Evolutionary conservation across 2,888 invertebrate genomes (phyloP).

Genomic region (Portevinia maculata): DNA sequence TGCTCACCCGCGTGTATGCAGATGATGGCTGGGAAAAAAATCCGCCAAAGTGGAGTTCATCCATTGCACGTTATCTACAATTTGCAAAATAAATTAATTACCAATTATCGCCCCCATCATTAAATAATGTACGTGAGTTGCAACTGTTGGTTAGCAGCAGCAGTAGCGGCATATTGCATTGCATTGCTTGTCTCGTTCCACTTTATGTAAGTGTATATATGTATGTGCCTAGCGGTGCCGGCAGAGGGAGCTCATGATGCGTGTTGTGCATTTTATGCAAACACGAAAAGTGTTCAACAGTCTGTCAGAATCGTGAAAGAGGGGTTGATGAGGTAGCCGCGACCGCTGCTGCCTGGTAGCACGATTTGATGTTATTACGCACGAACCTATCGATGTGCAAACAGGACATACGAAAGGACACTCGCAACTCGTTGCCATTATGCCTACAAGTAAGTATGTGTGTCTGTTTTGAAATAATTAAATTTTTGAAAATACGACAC

Average conservation of each 20-base stretch:
- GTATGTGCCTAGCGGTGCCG: constrained; percentile 57
- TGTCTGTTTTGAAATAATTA: constrained; percentile 75
- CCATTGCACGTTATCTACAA: constrained; percentile 75
- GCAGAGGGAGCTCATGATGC: constrained; percentile 69
- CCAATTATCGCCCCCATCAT: constrained; percentile 79
- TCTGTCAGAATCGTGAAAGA: constrained; percentile 72
- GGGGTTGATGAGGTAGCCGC: constrained; percentile 71
- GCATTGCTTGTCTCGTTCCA: constrained; percentile 52
- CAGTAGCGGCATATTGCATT: constrained; percentile 47
- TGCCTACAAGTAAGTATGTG: constrained; percentile 32
- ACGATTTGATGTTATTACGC: constrained; percentile 76
- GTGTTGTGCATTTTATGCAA: constrained; percentile 75
- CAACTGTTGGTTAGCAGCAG: constrained; percentile 59
- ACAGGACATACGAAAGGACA: constrained; percentile 73
- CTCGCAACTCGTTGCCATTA: constrained; percentile 47
- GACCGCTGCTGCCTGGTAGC: constrained; percentile 55
- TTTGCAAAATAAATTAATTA: constrained; percentile 82
- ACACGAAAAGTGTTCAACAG: constrained; percentile 75
- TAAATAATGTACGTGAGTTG: constrained; percentile 75
- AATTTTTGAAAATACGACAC: constrained; percentile 76
- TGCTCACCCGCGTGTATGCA: constrained; percentile 22
- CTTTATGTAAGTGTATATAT: constrained; percentile 49
- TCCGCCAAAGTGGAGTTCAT: constrained; percentile 70
- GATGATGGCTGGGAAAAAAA: constrained; percentile 30
- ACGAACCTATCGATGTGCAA: constrained; percentile 73